phyloP scores from a whole-genome alignment of 2,113 vertebrate genomes.

The Pycnonotus jocosus region DNA sequence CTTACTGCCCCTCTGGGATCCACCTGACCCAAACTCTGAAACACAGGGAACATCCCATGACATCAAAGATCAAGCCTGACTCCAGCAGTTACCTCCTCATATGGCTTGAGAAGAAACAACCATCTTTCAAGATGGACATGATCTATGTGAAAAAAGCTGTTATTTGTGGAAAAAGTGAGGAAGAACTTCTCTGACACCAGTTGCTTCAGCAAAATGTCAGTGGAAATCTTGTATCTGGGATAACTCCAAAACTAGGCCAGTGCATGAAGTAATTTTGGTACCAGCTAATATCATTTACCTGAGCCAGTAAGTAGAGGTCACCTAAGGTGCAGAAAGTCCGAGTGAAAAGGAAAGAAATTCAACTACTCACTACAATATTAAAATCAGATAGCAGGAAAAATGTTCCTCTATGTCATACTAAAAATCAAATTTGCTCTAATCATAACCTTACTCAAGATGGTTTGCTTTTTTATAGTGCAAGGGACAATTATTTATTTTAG shows the following conservation, averaged over 20 bases:
- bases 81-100: not conserved
- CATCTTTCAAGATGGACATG: not conserved
- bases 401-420: slow-evolving; percentile 11
- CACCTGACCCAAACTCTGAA: not conserved
- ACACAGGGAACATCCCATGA: not conserved
- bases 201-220: not conserved
- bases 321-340: not conserved
- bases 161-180: not conserved
- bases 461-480: slow-evolving; percentile 17
- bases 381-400: slow-evolving; percentile 11
- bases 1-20: not conserved
- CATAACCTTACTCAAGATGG: not conserved
- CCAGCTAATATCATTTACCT: not conserved
- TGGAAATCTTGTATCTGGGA: not conserved
- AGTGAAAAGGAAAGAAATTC: not conserved
- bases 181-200: not conserved
- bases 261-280: not conserved
- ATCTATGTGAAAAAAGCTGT: not conserved
- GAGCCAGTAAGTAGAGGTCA: not conserved
- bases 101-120: not conserved
- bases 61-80: not conserved
- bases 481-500: slow-evolving; percentile 35
- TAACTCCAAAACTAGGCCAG: not conserved
- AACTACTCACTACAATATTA: not conserved
- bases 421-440: slow-evolving; percentile 22